A percentile compares a stretch with the other conserved stretches of the same genome.
Conservation (phyloP, 2,113 vertebrate species). For the cattle (Bos taurus) region ARS-UCD2.0 NC_037339.1:22075501-22076000, state of each 20-base stretch:
- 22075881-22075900: not conserved
- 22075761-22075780: not conserved
- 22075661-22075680: not conserved
- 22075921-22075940: not conserved
- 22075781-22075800: not conserved
- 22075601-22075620: not conserved
- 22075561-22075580: no score
- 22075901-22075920: not conserved
- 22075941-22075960: not conserved
- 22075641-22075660: not conserved
- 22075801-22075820: not conserved
- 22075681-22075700: not conserved
- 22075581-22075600: not conserved
- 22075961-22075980: not conserved
- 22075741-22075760: not conserved
- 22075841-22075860: not conserved
- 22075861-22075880: not conserved
- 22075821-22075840: not conserved
- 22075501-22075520: no score
- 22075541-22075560: no score
- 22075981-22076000: not conserved
- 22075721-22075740: not conserved
- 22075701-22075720: not conserved
- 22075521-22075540: no score
- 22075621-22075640: not conserved